Base-by-base conservation (phyloP, 2,888 invertebrate species). In the Aleiodes alternator region DNA sequence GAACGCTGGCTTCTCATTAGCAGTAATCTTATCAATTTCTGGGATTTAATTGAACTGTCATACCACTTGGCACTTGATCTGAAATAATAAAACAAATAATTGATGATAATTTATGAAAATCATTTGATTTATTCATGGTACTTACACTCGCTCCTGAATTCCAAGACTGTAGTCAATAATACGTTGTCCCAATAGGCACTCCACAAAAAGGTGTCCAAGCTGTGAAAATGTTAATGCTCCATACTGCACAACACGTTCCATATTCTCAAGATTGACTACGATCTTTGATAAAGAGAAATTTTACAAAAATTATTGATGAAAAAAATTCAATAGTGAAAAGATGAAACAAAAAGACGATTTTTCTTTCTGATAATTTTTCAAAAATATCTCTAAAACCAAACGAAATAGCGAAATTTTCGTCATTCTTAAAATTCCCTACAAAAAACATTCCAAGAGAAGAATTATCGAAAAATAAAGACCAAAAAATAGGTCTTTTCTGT, bases 1-100 rank as follows among this genome's bases (percentile, higher is more conserved):
- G 64, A n/a, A 9, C 14, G 48, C 16, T 64, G 64, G 43, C 64
- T 64, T n/a, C 64, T 43, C 64, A 64, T 64, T 16, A 64, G 16
- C 1, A 64, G 6, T 23, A 64, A 48, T 38, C n/a, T 23, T 14
- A 64, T 16, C 11, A 64, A 38, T 64, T 64, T 64, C 14, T 64
- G 64, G 8, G 64, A 64, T 43, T 64, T 48, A 23, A 64, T 48
- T 11, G 64, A 64, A 12, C 64, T 48, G 43, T 11, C 11, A 43
- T 64, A 64, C 64, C 64, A 64, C 14, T 48, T 14, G n/a, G 48
- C 48, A 11, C 29, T 64, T 16, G 43, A 43, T 64, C 64, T 64
- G 43, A 11, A 43, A 43, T 8, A 0, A 43, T 43, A 7, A 9
- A 43, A 7, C 7, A 3, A 43, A 8, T 43, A 11, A 43, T 43